These are phyloP conservation scores for Nowickia ferox DNA, from an alignment of 2,888 invertebrate genomes.

Conservation along the genomic window DNA sequence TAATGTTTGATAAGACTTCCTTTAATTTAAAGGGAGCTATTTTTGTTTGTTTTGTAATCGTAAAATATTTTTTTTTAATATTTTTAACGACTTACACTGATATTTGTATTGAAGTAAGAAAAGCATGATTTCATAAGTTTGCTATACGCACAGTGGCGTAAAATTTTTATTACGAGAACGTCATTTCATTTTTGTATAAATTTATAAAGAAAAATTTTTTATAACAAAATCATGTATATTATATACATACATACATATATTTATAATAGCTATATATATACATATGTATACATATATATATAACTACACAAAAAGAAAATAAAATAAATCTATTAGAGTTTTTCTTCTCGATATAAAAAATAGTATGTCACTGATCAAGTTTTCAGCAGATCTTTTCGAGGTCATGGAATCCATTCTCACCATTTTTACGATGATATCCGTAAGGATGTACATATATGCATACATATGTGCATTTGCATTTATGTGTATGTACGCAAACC, in stretches of 20 bases:
- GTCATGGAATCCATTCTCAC: no score
- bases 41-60: constrained; percentile 36
- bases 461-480: no score
- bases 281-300: constrained; percentile 43
- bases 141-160: constrained; percentile 48
- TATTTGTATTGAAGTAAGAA: constrained; percentile 54
- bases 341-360: no score
- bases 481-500: no score
- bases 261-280: constrained; percentile 5
- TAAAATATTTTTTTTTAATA: constrained; percentile 14
- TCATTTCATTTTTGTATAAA: constrained; percentile 33
- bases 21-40: constrained; percentile 47
- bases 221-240: constrained; percentile 16
- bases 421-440: no score
- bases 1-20: constrained; percentile 55
- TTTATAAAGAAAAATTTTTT: constrained; percentile 29
- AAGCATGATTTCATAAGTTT: constrained; percentile 13
- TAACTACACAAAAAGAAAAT: constrained; percentile 17
- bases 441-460: no score
- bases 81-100: constrained; percentile 28
- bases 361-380: no score
- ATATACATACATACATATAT: constrained; percentile 15
- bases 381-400: no score
- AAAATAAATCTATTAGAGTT: background rate
- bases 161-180: constrained; percentile 40